Evolutionary conservation across 1,140 invertebrate species (phyloP), one percentile per base, ranked within the genome.

Genomic region (Drosophila subpulchrella): DNA sequence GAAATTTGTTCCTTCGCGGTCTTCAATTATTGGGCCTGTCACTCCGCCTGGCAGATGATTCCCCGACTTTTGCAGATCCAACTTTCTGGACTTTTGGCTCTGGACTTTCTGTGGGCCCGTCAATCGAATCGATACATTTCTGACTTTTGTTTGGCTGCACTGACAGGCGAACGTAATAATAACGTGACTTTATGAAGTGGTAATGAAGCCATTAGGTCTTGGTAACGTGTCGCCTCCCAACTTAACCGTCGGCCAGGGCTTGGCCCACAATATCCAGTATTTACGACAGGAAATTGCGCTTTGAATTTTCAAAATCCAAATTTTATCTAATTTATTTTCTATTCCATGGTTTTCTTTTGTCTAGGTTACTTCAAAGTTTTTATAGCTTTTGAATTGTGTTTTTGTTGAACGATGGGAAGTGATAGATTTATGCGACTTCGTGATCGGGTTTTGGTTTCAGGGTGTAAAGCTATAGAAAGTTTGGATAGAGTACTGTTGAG

Each of bases 121-220:
- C 60, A 48, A 48, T 55, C 41, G 65, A 61, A 11, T 12, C 17
- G 65, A 61, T 36, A 34, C 39, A 44, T 39, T 42, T 63, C 62
- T 39, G 68, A 58, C 68, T 71, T 57, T 70, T 73, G 50, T 74
- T 53, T 54, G 59, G 27, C 54, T 66, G 54, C 54, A 30, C 47
- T 63, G 81, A 77, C 81, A 85, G 63, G 30, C 73, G 62, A 83
- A 55, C 79, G 75, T 57, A 88, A 79, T 76, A 79, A 88, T 89
- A 88, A 88, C 83, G 83, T 88, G 83, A 88, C 83, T 83, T 88
- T 88, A 88, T 88, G 83, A 89, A 88, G 83, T 88, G 83, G 83
- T 88, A 88, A 88, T 88, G 84, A 82, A 88, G 83, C 84, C 56
- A 88, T 88, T 88, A 88, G 84, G 50, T 60, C 75, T 76, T 70